Conservation (phyloP, 1,140 invertebrate genomes). For the Hyposmocoma kahamanoa region DNA sequence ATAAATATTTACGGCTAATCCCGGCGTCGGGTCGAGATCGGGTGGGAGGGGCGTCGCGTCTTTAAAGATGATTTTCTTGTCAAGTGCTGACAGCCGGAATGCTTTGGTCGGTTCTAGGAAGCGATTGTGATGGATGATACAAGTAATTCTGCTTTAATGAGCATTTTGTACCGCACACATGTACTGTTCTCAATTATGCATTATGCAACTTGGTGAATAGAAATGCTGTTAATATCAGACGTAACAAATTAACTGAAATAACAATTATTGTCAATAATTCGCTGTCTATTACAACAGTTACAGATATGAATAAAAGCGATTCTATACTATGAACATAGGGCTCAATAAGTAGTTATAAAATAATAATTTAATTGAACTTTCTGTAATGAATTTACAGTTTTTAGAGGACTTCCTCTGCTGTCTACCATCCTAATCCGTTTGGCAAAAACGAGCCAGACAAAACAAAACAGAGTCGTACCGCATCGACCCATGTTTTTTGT, state of each 20-base stretch:
- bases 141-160: slow-evolving; percentile 43
- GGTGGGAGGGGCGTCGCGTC: slow-evolving; percentile 35
- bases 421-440: neutral
- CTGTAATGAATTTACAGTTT: too few relatives aligned
- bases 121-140: slow-evolving; percentile 38
- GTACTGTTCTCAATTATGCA: neutral
- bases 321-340: too few relatives aligned
- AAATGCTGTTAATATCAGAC: neutral
- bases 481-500: too few relatives aligned
- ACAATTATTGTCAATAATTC: too few relatives aligned
- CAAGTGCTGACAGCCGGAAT: slow-evolving; percentile 42
- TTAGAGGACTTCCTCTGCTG: too few relatives aligned
- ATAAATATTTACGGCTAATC: slow-evolving; percentile 64
- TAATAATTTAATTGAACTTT: too few relatives aligned
- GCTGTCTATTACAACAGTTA: too few relatives aligned
- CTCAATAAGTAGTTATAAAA: too few relatives aligned
- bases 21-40: slow-evolving; percentile 15
- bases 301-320: too few relatives aligned
- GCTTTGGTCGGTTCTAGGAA: slow-evolving; percentile 37
- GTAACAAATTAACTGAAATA: too few relatives aligned
- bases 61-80: slow-evolving; percentile 44
- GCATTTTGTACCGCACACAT: slow-evolving; percentile 29
- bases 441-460: neutral
- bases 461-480: too few relatives aligned
- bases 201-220: neutral